These are phyloP conservation scores for Petrophora chlorosata DNA, from an alignment of 2,888 invertebrate species.

Conservation along the genomic window DNA sequence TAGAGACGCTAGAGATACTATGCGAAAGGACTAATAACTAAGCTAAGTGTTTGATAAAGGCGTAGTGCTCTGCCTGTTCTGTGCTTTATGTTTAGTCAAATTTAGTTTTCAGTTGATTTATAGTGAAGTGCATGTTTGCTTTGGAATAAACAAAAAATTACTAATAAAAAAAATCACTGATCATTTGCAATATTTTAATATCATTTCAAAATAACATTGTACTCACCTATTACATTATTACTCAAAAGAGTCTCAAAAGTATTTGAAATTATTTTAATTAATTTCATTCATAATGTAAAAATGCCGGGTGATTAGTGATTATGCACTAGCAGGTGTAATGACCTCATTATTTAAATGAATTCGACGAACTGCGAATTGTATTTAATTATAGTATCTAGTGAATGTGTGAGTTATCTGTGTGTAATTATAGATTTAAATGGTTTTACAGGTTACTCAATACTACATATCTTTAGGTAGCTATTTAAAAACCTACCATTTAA, in stretches of 20 bases:
- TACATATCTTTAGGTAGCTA: background rate
- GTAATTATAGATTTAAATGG: conserved; percentile 17
- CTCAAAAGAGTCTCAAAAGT: too few species aligned
- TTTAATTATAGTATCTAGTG: conserved; percentile 18
- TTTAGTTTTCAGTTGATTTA: too few species aligned
- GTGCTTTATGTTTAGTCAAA: too few species aligned
- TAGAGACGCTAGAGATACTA: conserved; percentile 18
- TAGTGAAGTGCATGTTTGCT: too few species aligned
- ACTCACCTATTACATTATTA: too few species aligned
- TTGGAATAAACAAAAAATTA: too few species aligned
- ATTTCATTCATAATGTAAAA: conserved; percentile 8
- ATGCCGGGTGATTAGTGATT: conserved; percentile 15
- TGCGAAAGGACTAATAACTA: background rate
- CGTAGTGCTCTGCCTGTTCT: too few species aligned
- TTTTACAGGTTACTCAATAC: background rate
- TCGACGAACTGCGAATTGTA: conserved; percentile 32
- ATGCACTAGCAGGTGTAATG: conserved; percentile 31
- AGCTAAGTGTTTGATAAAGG: background rate
- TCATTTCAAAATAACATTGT: too few species aligned
- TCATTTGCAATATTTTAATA: too few species aligned
- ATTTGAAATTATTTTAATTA: background rate
- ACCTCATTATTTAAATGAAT: conserved; percentile 38
- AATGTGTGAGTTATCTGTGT: conserved; percentile 20
- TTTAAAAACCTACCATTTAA: background rate
- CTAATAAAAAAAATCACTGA: too few species aligned